Evolutionary conservation across 92 coral and sea anemone species (phyloP).

Genomic region (Palythoa grandiflora): DNA sequence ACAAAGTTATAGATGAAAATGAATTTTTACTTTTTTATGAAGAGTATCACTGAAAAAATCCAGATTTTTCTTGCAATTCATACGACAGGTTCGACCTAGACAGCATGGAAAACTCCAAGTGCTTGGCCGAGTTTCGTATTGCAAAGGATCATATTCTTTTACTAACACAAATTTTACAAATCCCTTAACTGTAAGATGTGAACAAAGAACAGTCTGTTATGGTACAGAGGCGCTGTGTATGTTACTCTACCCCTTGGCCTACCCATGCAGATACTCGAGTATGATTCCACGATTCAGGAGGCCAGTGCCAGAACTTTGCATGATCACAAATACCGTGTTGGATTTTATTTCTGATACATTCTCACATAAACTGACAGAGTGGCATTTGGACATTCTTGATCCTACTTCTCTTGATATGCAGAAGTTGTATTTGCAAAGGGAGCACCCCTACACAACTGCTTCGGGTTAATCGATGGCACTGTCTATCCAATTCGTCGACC

Average conservation of each 20-base stretch:
- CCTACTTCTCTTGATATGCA: slow-evolving; percentile 34
- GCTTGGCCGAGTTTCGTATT: slow-evolving; percentile 30
- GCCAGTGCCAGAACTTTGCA: slow-evolving; percentile 34
- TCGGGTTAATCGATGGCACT: slow-evolving; percentile 30
- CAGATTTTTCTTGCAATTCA: slow-evolving; percentile 21
- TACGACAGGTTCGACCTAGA: slow-evolving; percentile 31
- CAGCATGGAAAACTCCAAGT: slow-evolving; percentile 29
- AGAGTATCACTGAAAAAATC: slow-evolving; percentile 17
- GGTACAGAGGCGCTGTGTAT: slow-evolving; percentile 34
- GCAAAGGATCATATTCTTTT: slow-evolving; percentile 23
- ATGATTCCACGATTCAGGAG: slow-evolving; percentile 34
- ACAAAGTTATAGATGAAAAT: slow-evolving; percentile 23
- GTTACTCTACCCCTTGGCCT: slow-evolving; percentile 30
- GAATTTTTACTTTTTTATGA: slow-evolving; percentile 38
- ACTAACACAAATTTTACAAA: not conserved
- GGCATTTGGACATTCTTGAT: slow-evolving; percentile 17
- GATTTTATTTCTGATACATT: slow-evolving; percentile 28
- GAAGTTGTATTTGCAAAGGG: slow-evolving; percentile 22
- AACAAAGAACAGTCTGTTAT: slow-evolving; percentile 23
- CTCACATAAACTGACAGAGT: slow-evolving; percentile 19
- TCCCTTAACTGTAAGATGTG: slow-evolving; percentile 9
- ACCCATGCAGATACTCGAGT: slow-evolving; percentile 27
- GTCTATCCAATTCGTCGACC: slow-evolving; percentile 18
- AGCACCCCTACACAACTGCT: slow-evolving; percentile 28
- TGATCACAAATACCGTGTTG: slow-evolving; percentile 33